Base-by-base conservation (phyloP, 2,113 vertebrate genomes). In the Eurypyga helias region DNA sequence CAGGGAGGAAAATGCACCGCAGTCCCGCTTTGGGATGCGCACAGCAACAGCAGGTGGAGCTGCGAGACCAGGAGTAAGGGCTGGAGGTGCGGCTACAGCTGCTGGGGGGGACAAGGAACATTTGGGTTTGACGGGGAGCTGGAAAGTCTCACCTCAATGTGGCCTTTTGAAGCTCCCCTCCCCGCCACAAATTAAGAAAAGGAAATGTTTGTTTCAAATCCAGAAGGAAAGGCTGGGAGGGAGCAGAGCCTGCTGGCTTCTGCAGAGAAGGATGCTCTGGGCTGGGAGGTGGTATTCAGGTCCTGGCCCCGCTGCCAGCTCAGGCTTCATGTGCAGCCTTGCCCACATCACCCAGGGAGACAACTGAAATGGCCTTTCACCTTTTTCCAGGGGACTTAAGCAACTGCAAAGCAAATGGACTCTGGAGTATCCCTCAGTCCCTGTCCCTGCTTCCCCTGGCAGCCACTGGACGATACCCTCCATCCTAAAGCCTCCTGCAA, bases 31-130 rank as follows among this genome's bases (percentile, higher is more conserved):
- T 5, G 80, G 83, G 83, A 66, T 13, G 75, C 3, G 5, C 71
- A 7, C 19, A 0, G 85, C 36, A 58, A 83, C 97, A 65, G 96
- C 93, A 98, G 97, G 23, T 85, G 97, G 97, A 78, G 95, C 96
- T 97, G 81, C 48, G 64, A 18, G 34, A 89, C 46, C 96, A 51
- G 60, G 12, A 38, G 80, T 60, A 57, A 26, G 33, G 9, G 8
- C 3, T 5, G 15, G 29, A 3, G 11, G 8, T 0, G 21, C 61
- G 2, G 9, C 8, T 2, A 3, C 41, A 4, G 64, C 60, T 34
- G 58, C 54, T 2, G 4, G 3, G 18, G 9, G 9, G 18, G 5
- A 3, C 3, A 8, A 34, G 31, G 34, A 7, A n/a, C 14, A 1
- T 2, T 2, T 0, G 18, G 19, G 2, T 16, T n/a, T 10, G 6